Base-by-base conservation (phyloP, 1,140 invertebrate genomes). In the Cyphomyrmex costatus region DNA sequence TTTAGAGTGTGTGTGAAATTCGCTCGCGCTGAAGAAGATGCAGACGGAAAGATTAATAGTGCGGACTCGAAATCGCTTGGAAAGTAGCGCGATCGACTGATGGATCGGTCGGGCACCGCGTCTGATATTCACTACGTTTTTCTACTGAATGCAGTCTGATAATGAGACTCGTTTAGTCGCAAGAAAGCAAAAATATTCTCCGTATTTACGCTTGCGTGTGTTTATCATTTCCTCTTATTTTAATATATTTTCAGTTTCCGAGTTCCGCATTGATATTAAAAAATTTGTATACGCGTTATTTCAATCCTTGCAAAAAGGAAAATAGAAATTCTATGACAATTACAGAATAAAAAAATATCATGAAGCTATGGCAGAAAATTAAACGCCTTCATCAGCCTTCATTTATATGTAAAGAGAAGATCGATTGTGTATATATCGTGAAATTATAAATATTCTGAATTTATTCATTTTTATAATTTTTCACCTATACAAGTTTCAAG, bases 121-220 rank as follows among this genome's bases (percentile, higher is more conserved):
- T 56, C 71, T 21, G 71, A 30, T 14, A 33, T n/a, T 56, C n/a
- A 14, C 27, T 56, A 58, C 30, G 71, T 36, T 76, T 58, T 58
- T 58, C 71, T 76, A 58, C 51, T 76, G 51, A 24, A 19, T 5
- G 12, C 19, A 14, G 19, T 60, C 24, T 5, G 14, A 49, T 33
- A 19, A 49, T n/a, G 42, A 49, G 16, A 46, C n/a, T 46, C 6
- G 6, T 19, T 10, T 4, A 30, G n/a, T 36, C 30, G 6, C 30
- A 19, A 36, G 49, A 33, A 27, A 27, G 33, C 68, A 27, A n/a
- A 53, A 73, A 30, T 30, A 51, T 30, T 73, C 27, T 21, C n/a
- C 19, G 16, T 51, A n/a, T n/a, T n/a, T n/a, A n/a, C n/a, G 14
- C 21, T 51, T n/a, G 46, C 46, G 51, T 51, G 51, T 5, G 4